Evolutionary conservation across 1,140 invertebrate species (phyloP), one percentile per base, ranked within the genome.

Genomic region (Calephelis virginiensis): DNA sequence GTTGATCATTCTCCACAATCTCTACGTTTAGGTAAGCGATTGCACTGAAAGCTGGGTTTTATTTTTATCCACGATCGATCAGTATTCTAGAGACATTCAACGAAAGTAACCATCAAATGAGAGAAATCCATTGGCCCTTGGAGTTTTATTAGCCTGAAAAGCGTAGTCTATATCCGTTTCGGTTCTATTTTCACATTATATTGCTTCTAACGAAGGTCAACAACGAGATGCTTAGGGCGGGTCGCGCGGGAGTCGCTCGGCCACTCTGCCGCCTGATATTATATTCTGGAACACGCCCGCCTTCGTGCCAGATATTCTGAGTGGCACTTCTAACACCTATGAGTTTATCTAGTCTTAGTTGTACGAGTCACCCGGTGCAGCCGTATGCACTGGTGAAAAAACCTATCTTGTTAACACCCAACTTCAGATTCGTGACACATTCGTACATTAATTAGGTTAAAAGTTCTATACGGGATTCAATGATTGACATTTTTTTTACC

Each of bases 231-330:
- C 73, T 70, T 66, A 71, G 71, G 74, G 74, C 74, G 72, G 71
- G 72, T 60, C 71, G 71, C 75, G 68, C 75, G 73, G 69, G 77
- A 81, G 77, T 82, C 75, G 76, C 78, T 71, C 81, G 76, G 79
- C 74, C 85, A 83, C 85, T 87, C 79, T 78, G 80, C 76, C 72
- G 83, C 74, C 83, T 90, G 85, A 89, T 89, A 90, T 90, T 84
- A 88, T 90, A 90, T 90, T 89, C 88, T 90, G 81, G 81, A 86
- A 82, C 88, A 89, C 84, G 88, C 72, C 74, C 82, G 82, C 80
- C 85, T 80, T 77, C 85, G 81, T 78, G 81, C 77, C 75, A 89
- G 84, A 86, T 88, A 88, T 90, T 90, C 87, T 80, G 78, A 89
- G 88, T 88, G 82, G 72, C 82, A 77, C 81, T 82, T 82, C 82